Percentiles rank a stretch among this genome's conserved stretches.
These are phyloP conservation scores for Donacobius atricapilla DNA, from an alignment of 2,113 vertebrate species.

Conservation along the genomic window DNA sequence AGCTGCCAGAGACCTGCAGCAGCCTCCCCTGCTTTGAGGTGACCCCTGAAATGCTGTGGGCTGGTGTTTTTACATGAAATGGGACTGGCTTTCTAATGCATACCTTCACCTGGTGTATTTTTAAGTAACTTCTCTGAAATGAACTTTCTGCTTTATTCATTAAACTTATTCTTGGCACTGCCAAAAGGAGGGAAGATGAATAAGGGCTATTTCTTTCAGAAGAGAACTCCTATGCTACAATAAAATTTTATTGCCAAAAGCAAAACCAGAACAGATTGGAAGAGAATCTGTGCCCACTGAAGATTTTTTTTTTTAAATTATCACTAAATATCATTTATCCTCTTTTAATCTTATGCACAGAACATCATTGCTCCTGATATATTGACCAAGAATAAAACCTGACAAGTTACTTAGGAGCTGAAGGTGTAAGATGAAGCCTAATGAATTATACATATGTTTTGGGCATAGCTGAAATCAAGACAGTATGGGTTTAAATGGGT, in stretches of 20 bases:
- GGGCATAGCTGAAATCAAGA: neutral
- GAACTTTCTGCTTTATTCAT: neutral
- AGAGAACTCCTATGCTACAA: neutral
- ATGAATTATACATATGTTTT: neutral
- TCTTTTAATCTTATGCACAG: neutral
- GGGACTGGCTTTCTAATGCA: neutral
- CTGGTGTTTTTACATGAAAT: neutral
- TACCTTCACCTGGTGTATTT: neutral
- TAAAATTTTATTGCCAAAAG: slow-evolving; percentile 24
- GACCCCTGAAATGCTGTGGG: neutral
- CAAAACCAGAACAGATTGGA: slow-evolving; percentile 29
- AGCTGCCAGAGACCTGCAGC: neutral
- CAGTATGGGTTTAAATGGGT: neutral
- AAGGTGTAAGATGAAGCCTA: slow-evolving; percentile 10
- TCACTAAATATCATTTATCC: slow-evolving; percentile 12
- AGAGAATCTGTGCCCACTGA: slow-evolving; percentile 21
- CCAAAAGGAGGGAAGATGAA: neutral
- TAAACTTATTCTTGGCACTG: neutral
- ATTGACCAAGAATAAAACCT: slow-evolving; percentile 27
- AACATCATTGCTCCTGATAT: slow-evolving; percentile 36
- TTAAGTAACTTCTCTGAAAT: neutral
- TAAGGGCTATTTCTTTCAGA: slow-evolving; percentile 6
- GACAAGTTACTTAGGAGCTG: slow-evolving; percentile 19
- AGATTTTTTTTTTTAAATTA: neutral
- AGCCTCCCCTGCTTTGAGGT: neutral